phyloP scores from a whole-genome alignment of 2,888 invertebrate genomes.

The Lamellibrachia columna region DNA sequence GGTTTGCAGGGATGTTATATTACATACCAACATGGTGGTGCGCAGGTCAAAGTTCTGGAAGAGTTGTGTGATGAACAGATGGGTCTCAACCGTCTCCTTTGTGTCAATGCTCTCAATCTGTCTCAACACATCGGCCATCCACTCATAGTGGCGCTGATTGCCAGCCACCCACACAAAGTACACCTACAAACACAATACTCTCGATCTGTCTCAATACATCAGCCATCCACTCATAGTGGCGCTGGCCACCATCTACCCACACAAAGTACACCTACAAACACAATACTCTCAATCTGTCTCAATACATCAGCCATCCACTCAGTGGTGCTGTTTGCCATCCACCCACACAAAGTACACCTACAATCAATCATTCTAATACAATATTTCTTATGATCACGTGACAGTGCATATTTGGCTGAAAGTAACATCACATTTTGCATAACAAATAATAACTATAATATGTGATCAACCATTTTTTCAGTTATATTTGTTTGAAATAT shows the following conservation, averaged over 20 bases:
- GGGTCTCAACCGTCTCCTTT: slow-evolving; percentile 69
- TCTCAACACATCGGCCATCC: slow-evolving; percentile 73
- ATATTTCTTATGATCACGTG: too few species aligned
- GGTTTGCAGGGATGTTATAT: not conserved
- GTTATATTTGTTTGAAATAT: too few species aligned
- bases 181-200: slow-evolving; percentile 52
- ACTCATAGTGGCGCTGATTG: slow-evolving; percentile 75
- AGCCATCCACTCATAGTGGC: too few species aligned
- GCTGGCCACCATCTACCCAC: too few species aligned
- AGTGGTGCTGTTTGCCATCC: slow-evolving; percentile 58
- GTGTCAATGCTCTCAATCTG: slow-evolving; percentile 71
- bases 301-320: not conserved
- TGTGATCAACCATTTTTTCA: too few species aligned
- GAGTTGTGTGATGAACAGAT: slow-evolving; percentile 75
- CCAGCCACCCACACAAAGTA: slow-evolving; percentile 74
- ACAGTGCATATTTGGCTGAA: too few species aligned
- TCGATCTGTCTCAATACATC: too few species aligned
- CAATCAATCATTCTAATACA: slow-evolving; percentile 30
- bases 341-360: slow-evolving; percentile 73
- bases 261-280: not conserved
- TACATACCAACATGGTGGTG: slow-evolving; percentile 71
- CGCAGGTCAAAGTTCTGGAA: slow-evolving; percentile 75
- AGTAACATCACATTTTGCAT: too few species aligned
- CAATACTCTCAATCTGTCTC: not conserved
- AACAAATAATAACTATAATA: too few species aligned